Evolutionary conservation across 2,113 vertebrate species (phyloP), one percentile per base, ranked within the genome.

Genomic region (Pipa parva): DNA sequence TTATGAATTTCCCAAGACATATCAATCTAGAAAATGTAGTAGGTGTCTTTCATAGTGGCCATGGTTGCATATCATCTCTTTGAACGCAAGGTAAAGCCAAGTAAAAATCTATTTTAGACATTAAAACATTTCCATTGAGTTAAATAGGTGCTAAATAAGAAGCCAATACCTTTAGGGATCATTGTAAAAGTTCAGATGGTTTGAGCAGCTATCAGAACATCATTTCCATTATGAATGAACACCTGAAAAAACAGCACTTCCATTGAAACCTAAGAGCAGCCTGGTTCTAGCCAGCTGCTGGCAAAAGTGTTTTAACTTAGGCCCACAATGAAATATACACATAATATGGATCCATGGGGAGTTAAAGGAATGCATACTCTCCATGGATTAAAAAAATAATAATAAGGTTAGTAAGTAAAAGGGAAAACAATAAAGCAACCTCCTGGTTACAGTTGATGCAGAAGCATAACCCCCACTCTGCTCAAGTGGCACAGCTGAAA

Each of bases 241-340:
- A 70, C 66, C 66, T 70, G 66, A 61, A 70, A 70, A 70, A 70
- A 70, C 58, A 70, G 28, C 48, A 31, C 57, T 61, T 42, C 66
- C 50, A 69, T 61, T 33, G 66, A 61, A 70, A 70, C 57, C 11
- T 39, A 39, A 45, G 66, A 21, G 46, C 24, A 28, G 45, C 54
- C 57, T 21, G 24, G 60, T 54, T 61, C 15, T 33, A 52, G 58
- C 31, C 66, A 70, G 57, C 66, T 60, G 66, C 61, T 70, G 66
- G 39, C 58, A 57, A 46, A 48, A 61, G 20, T 52, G 33, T 61
- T 70, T 48, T 58, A 61, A 70, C 13, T 61, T 54, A n/a, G n/a
- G n/a, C n/a, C 66, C 54, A 61, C 58, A 39, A 31, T 24, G 21
- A 67, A 58, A 20, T n/a, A n/a, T 27, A 48, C 9, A 56, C 36